Base-by-base conservation (phyloP, 2,888 invertebrate species). In the Steromphala cineraria region DNA sequence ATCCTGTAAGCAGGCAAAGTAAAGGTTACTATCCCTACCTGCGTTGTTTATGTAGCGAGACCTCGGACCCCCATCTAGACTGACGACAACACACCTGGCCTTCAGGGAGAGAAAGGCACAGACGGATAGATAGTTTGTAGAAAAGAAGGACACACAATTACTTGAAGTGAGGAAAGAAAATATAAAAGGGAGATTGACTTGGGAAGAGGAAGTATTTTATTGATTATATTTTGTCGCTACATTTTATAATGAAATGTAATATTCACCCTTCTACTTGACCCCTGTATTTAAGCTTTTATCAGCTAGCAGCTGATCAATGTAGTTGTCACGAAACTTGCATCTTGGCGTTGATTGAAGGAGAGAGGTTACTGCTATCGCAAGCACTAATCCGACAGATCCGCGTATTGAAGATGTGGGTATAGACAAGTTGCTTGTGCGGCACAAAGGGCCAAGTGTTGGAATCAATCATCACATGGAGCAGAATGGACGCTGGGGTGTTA, bases 1-100 rank as follows among this genome's bases (percentile, higher is more conserved):
- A 71, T 71, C 71, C 71, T 71, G 71, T 40, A 71, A 71, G 71
- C 71, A 31, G 71, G 17, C 31, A 36, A 40, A 71, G 71, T 71
- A 71, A 71, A 71, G 71, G 71, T 71, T 71, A 71, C 71, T 71
- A 19, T 71, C 40, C 40, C 28, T 71, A 71, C 71, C 71, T n/a
- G 71, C 31, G 36, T 28, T 71, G 71, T 71, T 71, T 31, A 36
- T 71, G 71, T 36, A 71, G 36, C n/a, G 19, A 40, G 71, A 71
- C 71, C 71, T 19, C 71, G 17, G 40, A 17, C 36, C 19, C 40
- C 71, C 71, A 31, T 2, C 19, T 40, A 28, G 36, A 19, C 19
- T 31, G 36, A 36, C 36, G 28, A 36, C n/a, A n/a, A 15, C 28
- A 71, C 71, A 71, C 71, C 71, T 71, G 71, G 71, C 40, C 17